Conservation (phyloP, 2,113 vertebrate species). For the Craseonycteris thonglongyai region DNA sequence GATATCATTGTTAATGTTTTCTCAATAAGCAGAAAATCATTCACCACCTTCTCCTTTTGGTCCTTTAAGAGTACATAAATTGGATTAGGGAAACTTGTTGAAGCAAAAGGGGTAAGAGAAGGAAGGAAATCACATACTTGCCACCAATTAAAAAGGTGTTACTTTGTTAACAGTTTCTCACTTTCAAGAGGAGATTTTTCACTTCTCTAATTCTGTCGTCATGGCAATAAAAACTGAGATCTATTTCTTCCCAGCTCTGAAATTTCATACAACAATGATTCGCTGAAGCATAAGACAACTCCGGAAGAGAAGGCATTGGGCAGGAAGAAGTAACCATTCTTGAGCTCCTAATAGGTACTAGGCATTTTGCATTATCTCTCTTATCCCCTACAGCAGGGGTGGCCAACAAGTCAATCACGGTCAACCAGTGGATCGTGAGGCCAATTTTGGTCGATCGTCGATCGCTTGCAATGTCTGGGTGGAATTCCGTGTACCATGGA, state of each 20-base stretch:
- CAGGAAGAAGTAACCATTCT: conserved; percentile 8
- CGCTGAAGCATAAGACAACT: not conserved
- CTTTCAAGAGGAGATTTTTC: conserved; percentile 42
- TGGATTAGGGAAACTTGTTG: conserved; percentile 23
- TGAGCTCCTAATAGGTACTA: not conserved
- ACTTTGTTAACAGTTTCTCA: conserved; percentile 58
- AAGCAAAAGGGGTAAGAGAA: not conserved
- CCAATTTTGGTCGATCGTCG: too few relatives aligned
- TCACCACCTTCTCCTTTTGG: not conserved
- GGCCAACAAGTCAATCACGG: too few relatives aligned
- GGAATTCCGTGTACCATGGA: too few relatives aligned
- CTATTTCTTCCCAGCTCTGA: conserved; percentile 45
- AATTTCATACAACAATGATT: conserved; percentile 41
- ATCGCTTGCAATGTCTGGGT: too few relatives aligned
- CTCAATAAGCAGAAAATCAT: conserved; percentile 7
- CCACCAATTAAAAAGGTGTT: conserved; percentile 52
- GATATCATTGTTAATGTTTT: not conserved
- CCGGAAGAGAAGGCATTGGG: not conserved
- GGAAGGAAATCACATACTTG: conserved; percentile 43
- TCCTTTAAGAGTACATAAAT: not conserved
- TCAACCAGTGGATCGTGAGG: too few relatives aligned
- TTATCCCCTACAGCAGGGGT: not conserved
- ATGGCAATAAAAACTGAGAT: conserved; percentile 46
- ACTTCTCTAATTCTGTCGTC: conserved; percentile 49
- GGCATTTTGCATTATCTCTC: not conserved